These are phyloP conservation scores for Ceratitis capitata DNA, from an alignment of 1,140 invertebrate species.

Conservation along the genomic window DNA sequence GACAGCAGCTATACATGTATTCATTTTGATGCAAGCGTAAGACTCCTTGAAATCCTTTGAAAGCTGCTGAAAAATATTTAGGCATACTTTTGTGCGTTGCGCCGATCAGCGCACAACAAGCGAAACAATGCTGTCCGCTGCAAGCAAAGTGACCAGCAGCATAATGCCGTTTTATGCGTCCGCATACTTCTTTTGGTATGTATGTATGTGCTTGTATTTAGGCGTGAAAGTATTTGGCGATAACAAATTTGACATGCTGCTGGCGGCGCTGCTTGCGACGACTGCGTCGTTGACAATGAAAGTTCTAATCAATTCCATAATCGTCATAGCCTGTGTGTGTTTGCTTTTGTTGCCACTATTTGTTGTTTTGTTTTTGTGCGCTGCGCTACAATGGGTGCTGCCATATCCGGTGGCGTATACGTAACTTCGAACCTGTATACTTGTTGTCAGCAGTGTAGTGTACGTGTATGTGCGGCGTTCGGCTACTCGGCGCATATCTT, in stretches of 20 bases:
- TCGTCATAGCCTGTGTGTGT: neutral
- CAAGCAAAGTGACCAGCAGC: neutral
- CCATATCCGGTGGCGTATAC: conserved; percentile 30
- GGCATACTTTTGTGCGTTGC: neutral
- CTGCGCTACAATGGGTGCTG: neutral
- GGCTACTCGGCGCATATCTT: no score
- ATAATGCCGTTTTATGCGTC: no score
- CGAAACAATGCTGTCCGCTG: neutral
- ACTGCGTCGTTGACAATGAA: neutral
- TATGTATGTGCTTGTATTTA: neutral
- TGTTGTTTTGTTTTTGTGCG: neutral
- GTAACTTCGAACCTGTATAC: conserved; percentile 4
- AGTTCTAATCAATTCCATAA: neutral
- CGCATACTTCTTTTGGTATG: no score
- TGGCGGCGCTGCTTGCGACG: neutral
- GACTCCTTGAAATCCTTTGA: no score
- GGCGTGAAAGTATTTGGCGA: neutral
- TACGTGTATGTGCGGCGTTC: neutral
- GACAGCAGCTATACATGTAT: neutral
- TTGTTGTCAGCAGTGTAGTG: no score
- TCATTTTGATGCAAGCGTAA: neutral
- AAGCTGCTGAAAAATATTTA: neutral
- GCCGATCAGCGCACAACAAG: neutral
- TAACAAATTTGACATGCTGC: neutral
- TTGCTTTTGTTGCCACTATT: no score